These are phyloP conservation scores for Chondrilla cf. caribensis DNA, from an alignment of 37 sponge, comb jelly and placozoan genomes.

Conservation along the genomic window DNA sequence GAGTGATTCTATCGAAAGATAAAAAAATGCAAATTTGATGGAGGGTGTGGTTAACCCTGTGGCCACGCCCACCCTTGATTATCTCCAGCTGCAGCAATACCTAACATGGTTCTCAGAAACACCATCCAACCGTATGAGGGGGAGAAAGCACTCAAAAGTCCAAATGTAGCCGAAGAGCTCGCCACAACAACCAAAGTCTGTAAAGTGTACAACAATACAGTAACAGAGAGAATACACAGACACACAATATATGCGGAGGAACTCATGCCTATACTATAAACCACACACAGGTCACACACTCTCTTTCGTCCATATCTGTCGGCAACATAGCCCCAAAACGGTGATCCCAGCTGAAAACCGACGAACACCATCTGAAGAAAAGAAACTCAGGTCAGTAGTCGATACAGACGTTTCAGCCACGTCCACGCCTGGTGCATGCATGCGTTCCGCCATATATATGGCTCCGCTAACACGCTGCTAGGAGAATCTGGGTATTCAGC, in stretches of 20 bases:
- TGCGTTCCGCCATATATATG: too few species aligned
- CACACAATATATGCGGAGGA: too few species aligned
- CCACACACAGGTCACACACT: too few species aligned
- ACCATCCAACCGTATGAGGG: conserved; percentile 37
- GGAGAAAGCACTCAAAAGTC: conserved; percentile 40
- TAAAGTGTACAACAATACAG: too few species aligned
- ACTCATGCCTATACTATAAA: too few species aligned
- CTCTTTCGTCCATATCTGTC: conserved; percentile 28
- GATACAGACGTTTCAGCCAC: too few species aligned
- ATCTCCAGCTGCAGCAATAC: conserved; percentile 25
- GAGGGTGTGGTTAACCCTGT: too few species aligned
- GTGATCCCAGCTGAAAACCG: conserved; percentile 18
- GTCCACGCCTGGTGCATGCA: too few species aligned
- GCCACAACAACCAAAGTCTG: too few species aligned
- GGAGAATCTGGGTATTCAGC: neutral
- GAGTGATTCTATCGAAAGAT: neutral
- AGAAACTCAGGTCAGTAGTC: neutral
- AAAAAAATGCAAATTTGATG: neutral
- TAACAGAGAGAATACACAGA: too few species aligned
- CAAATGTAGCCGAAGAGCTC: conserved; percentile 1
- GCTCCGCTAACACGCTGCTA: neutral
- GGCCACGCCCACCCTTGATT: conserved; percentile 16
- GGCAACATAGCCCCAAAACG: conserved; percentile 6
- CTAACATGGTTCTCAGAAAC: conserved; percentile 26
- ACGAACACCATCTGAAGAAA: conserved; percentile 22